phyloP scores from a whole-genome alignment of 2,888 invertebrate species.

The Kryphioiulus occultus region DNA sequence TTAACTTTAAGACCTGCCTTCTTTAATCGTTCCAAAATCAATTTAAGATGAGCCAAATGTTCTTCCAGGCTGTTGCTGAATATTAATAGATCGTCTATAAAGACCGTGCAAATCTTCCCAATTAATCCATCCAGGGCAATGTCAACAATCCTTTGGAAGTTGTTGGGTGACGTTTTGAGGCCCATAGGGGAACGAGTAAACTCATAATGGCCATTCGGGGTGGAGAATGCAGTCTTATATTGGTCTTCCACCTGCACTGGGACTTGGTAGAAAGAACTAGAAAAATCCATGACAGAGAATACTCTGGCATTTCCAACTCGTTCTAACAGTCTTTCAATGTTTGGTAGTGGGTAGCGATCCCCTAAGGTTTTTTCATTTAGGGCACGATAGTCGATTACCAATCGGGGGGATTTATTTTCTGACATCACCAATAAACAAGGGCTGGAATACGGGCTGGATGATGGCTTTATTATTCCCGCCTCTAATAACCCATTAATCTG shows the following conservation, averaged over 20 bases:
- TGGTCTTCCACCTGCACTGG: conserved; percentile 45
- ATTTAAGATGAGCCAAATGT: background rate
- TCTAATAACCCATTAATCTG: background rate
- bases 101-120: too few relatives aligned
- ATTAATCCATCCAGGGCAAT: background rate
- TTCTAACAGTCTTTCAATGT: conserved; percentile 42
- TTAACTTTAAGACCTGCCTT: background rate
- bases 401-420: background rate
- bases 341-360: conserved; percentile 18
- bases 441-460: background rate
- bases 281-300: conserved; percentile 60
- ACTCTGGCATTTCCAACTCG: conserved; percentile 58
- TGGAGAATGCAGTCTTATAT: conserved; percentile 53
- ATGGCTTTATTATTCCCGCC: background rate
- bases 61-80: background rate
- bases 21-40: background rate
- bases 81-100: background rate
- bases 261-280: conserved; percentile 52
- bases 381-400: background rate
- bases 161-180: background rate
- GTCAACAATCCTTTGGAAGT: background rate
- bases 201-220: conserved; percentile 53
- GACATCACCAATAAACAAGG: background rate
- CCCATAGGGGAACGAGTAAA: conserved; percentile 39
- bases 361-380: background rate